Conservation (phyloP, 2,113 vertebrate genomes). For the Nicator chloris region DNA sequence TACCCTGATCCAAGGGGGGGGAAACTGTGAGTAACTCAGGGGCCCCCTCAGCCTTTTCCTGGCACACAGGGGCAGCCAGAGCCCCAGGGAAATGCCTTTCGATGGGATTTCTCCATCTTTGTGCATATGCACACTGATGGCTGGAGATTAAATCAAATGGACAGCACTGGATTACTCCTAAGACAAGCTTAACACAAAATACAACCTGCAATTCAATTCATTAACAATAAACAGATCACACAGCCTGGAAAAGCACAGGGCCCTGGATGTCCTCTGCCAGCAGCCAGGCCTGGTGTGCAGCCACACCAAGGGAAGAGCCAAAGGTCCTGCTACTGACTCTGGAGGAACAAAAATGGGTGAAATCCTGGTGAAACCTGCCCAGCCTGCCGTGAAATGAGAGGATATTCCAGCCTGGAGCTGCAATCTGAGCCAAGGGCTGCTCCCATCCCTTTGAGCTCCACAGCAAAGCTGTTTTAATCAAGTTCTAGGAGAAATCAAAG, state of each 20-base stretch:
- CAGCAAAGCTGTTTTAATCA: not conserved
- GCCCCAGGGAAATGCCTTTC: not conserved
- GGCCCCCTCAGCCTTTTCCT: not conserved
- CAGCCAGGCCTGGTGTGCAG: conserved; percentile 34
- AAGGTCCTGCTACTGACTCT: conserved; percentile 32
- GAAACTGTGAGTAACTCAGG: not conserved
- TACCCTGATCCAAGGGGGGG: not conserved
- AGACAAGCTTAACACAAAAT: not conserved
- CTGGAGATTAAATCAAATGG: not conserved
- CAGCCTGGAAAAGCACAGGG: conserved; percentile 10
- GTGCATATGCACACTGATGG: not conserved
- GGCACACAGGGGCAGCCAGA: not conserved
- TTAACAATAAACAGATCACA: conserved; percentile 7
- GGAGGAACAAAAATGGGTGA: not conserved
- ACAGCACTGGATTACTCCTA: not conserved
- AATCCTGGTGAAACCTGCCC: not conserved
- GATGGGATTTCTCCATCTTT: not conserved
- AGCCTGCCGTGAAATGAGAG: not conserved
- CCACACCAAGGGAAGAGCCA: not conserved
- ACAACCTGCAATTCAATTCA: conserved; percentile 12
- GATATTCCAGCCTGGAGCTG: not conserved
- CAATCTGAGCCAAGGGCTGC: not conserved
- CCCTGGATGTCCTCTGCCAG: conserved; percentile 32
- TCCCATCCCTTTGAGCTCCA: not conserved
- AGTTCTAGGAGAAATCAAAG: not conserved